Evolutionary conservation across 1,140 invertebrate species (phyloP), one percentile per base, ranked within the genome.

Genomic region (Eupristina koningsbergeri): DNA sequence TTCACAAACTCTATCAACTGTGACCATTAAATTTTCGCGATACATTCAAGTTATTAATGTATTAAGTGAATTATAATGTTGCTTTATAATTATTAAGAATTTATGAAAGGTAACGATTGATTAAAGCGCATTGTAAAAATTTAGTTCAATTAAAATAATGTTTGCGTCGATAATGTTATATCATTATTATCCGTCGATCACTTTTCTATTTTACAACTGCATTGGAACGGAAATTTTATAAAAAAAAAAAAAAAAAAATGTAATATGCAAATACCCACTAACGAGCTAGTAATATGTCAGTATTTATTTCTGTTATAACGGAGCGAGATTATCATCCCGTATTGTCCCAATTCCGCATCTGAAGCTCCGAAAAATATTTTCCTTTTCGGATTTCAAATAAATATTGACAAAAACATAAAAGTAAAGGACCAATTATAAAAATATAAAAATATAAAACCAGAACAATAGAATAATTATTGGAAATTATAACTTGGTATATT

Each of bases 271-370:
- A 67, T 67, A 15, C 64, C 22, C 64, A 39, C 13, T 67, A 67
- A 67, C 36, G 64, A 67, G 64, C 34, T 17, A 36, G 31, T 67
- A 19, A 67, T 67, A 67, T 19, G 34, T 67, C 64, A 2, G 64
- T 19, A 39, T n/a, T n/a, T n/a, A n/a, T 1, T 67, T 31, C 31
- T 67, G 17, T 19, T 67, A 39, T 67, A 67, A 67, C 64, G 34
- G 31, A 67, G 36, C 64, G 17, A 67, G 31, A 67, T 67, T 19
- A 67, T 67, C 64, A 67, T 67, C 34, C 64, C 31, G 64, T 67
- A 67, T 67, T 67, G 31, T 15, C 64, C 34, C 36, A 67, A 36
- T 67, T 67, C 31, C 15, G 9, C 47, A 15, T 2, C 47, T 19
- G 34, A 17, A 36, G 1, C 19, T 67, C 36, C 41, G 3, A 67